phyloP scores from a whole-genome alignment of 2,888 invertebrate species.

The Petrolisthes manimaculis region DNA sequence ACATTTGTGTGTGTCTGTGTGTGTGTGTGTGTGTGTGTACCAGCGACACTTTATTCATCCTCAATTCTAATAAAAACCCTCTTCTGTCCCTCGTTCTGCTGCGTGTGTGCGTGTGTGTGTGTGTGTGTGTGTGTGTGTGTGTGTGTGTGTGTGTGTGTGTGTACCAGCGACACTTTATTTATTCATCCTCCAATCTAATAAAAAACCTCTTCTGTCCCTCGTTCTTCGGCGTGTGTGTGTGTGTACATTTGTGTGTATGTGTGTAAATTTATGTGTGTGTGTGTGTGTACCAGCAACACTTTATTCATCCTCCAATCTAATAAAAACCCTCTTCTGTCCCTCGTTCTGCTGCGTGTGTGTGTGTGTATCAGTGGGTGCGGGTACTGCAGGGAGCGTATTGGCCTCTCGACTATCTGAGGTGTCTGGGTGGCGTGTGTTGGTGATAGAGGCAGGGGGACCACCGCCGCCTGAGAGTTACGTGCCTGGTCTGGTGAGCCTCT shows the following conservation, averaged over 20 bases:
- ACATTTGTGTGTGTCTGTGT: not conserved
- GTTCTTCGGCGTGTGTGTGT: not conserved
- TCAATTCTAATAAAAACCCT: not conserved
- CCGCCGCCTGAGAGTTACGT: slow-evolving; percentile 58
- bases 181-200: not conserved
- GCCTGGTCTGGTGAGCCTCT: slow-evolving; percentile 72
- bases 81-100: not conserved
- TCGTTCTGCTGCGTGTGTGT: not conserved
- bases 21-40: slow-evolving; percentile 3
- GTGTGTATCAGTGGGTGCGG: slow-evolving; percentile 48
- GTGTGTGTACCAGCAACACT: not conserved
- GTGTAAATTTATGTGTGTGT: not conserved
- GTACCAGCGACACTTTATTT: not conserved
- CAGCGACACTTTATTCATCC: not conserved
- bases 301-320: too few species aligned
- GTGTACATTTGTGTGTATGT: not conserved
- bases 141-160: too few species aligned
- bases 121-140: not conserved
- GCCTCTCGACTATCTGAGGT: slow-evolving; percentile 54
- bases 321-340: too few species aligned
- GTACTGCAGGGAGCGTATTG: slow-evolving; percentile 48
- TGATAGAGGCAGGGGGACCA: slow-evolving; percentile 56
- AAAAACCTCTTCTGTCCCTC: not conserved
- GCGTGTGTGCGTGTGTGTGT: not conserved
- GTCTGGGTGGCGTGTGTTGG: slow-evolving; percentile 48